phyloP scores from a whole-genome alignment of 2,888 invertebrate species.

The Drosophila austrosaltans region DNA sequence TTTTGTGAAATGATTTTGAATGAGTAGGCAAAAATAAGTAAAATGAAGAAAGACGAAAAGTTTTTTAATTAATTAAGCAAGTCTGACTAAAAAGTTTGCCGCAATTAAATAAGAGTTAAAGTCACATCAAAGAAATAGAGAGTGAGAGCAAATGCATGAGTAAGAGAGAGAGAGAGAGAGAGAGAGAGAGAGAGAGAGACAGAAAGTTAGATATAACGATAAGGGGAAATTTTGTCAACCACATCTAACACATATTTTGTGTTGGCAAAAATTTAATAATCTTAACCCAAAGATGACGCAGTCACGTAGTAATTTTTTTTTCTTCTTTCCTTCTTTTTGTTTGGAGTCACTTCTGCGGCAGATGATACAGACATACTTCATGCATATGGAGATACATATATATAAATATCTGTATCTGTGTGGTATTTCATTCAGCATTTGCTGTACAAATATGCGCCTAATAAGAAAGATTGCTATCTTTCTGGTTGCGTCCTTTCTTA shows the following conservation, averaged over 20 bases:
- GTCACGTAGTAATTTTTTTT: conserved; percentile 57
- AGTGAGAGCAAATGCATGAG: conserved; percentile 1
- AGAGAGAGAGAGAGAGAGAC: conserved; percentile 19
- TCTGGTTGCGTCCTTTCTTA: conserved; percentile 14
- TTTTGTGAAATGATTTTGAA: conserved; percentile 7
- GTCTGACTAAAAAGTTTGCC: conserved; percentile 61
- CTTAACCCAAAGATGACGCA: conserved; percentile 56
- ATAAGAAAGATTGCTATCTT: conserved; percentile 43
- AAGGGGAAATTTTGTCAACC: conserved; percentile 46
- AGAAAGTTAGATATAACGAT: conserved; percentile 21
- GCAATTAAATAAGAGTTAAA: conserved; percentile 71
- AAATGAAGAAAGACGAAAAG: conserved; percentile 35
- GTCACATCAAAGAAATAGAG: conserved; percentile 31
- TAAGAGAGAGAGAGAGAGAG: conserved; percentile 14
- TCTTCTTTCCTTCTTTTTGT: conserved; percentile 3
- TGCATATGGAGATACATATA: conserved; percentile 2
- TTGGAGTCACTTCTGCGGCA: conserved; percentile 52
- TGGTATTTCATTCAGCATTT: conserved; percentile 62
- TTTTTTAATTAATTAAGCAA: conserved; percentile 73
- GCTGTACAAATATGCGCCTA: conserved; percentile 75
- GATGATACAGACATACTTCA: conserved; percentile 41
- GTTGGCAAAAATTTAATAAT: conserved; percentile 64
- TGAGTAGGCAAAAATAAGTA: conserved; percentile 34
- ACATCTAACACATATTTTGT: conserved; percentile 62
- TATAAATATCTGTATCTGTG: conserved; percentile 23